Conservation (phyloP, 2,888 invertebrate genomes). For the Odontocerum albicorne region DNA sequence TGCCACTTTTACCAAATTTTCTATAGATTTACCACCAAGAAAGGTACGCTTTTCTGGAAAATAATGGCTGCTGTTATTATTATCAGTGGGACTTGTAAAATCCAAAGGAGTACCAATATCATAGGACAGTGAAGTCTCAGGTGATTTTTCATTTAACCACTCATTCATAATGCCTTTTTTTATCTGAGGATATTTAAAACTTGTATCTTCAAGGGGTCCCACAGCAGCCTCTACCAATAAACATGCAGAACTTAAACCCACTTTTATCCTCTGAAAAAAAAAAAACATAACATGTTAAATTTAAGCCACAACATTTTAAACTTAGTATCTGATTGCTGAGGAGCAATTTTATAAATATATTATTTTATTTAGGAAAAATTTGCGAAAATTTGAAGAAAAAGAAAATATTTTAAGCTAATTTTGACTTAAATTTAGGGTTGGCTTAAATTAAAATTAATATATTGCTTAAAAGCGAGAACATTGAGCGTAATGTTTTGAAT, state of each 20-base stretch:
- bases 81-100: constrained; percentile 18
- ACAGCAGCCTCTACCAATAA: constrained; percentile 82
- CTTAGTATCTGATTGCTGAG: too few species aligned
- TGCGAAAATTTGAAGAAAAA: too few species aligned
- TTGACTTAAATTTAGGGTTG: too few species aligned
- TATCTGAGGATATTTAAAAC: constrained; percentile 90
- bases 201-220: constrained; percentile 76
- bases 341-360: neutral
- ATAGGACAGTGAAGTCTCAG: constrained; percentile 55
- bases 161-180: constrained; percentile 90
- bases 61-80: constrained; percentile 35
- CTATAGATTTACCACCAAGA: constrained; percentile 54
- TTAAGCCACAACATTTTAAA: too few species aligned
- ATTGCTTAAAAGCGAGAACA: too few species aligned
- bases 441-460: too few species aligned
- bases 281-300: too few species aligned
- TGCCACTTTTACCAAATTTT: constrained; percentile 66
- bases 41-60: constrained; percentile 51
- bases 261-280: constrained; percentile 32
- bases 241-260: constrained; percentile 74
- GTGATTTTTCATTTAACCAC: constrained; percentile 84
- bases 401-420: too few species aligned
- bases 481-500: too few species aligned
- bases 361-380: too few species aligned
- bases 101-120: constrained; percentile 39